Percentiles rank a stretch among this genome's conserved stretches.
Conservation (phyloP, 92 coral and sea anemone genomes). For the Desmophyllum pertusum region DNA sequence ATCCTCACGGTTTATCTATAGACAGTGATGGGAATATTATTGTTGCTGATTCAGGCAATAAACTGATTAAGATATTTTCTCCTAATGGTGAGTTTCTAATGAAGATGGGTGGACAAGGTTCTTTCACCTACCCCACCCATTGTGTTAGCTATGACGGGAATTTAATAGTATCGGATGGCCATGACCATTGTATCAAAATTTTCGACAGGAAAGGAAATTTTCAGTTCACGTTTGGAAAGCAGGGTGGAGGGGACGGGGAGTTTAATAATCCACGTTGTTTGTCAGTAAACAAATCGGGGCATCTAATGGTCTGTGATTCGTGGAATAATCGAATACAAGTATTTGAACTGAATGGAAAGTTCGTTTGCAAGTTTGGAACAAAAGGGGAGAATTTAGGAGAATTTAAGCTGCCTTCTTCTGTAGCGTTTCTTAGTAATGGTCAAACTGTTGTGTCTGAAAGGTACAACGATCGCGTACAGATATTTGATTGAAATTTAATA, state of each 20-base stretch:
- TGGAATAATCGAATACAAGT: not conserved
- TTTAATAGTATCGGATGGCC: not conserved
- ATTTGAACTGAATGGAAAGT: not conserved
- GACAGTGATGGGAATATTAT: not conserved
- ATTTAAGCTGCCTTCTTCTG: not conserved
- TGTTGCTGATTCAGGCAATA: not conserved
- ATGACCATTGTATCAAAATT: not conserved
- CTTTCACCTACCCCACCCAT: not conserved
- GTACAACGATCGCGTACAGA: slow-evolving; percentile 1
- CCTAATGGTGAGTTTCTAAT: not conserved
- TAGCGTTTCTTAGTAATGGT: not conserved
- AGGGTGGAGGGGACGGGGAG: slow-evolving; percentile 5
- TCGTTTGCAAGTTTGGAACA: not conserved
- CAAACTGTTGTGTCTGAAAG: not conserved
- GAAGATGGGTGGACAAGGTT: not conserved
- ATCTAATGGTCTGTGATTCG: not conserved
- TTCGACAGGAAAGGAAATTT: not conserved
- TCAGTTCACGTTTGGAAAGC: not conserved
- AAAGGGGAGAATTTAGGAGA: not conserved
- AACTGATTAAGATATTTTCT: not conserved
- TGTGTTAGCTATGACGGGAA: not conserved
- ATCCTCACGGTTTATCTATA: slow-evolving; percentile 3
- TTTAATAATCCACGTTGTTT: not conserved
- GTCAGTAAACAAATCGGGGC: not conserved
- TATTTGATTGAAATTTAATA: not conserved